Base-by-base conservation (phyloP, 2,113 vertebrate genomes). In the Peromyscus californicus region DNA sequence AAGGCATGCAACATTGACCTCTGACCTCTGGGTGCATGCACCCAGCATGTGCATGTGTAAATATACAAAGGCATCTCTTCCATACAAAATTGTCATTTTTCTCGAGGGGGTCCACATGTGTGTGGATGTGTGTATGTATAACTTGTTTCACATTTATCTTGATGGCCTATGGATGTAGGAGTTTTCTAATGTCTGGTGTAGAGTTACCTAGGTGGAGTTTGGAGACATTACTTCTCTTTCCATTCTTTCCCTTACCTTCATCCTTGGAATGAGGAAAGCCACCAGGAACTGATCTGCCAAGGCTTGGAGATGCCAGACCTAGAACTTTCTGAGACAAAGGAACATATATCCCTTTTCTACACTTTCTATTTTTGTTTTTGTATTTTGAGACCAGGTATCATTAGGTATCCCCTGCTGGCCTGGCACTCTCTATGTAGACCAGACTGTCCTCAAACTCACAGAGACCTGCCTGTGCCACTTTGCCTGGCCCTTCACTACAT, bases 81-180 rank as follows among this genome's bases (percentile, higher is more conserved):
- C 26, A 45, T 19, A 21, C 39, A 85, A 65, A 75, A 75, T 45
- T 67, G 21, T 59, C 48, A n/a, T 83, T 83, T 36, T 82, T 29
- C 39, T 75, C 54, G 74, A 48, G 33, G n/a, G 10, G 2, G 16
- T 19, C 9, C 51, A 59, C 3, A 54, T 54, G 61, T 63, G 6
- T 63, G 61, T 24, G 61, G 3, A 24, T 65, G 65, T 36, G 51
- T 94, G 79, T 82, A 8, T 74, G 26, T 96, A 12, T 88, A 69
- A 10, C 63, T 90, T 92, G n/a, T n/a, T 97, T 76, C 36, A 83
- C 22, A 67, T 90, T 93, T 95, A 59, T 45, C 39, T 86, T 69
- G 54, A 80, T 82, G 80, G 29, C 39, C 39, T 79, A 13, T 61
- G 31, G 29, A 42, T 84, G 75, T 45, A 67, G 84, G 26, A 54